phyloP scores from a whole-genome alignment of 2,888 invertebrate genomes.

The Arge pagana region DNA sequence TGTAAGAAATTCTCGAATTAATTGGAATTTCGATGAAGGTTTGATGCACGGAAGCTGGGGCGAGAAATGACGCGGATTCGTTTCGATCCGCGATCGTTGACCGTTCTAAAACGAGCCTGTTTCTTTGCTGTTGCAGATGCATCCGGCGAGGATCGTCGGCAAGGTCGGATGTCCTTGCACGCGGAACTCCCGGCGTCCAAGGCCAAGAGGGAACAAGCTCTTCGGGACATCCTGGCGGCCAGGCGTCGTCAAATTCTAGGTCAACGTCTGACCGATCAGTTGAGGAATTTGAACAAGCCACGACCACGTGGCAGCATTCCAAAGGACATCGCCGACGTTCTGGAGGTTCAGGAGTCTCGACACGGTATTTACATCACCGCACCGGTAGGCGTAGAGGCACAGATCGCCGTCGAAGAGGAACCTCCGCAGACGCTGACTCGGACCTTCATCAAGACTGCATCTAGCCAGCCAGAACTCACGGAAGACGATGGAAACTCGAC shows the following conservation, averaged over 20 bases:
- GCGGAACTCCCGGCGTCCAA: constrained; percentile 45
- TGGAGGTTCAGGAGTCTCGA: constrained; percentile 47
- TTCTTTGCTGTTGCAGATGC: constrained; percentile 39
- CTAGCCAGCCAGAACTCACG: constrained; percentile 7
- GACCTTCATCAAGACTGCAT: constrained; percentile 1
- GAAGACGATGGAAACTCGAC: constrained; percentile 20
- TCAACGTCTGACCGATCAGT: constrained; percentile 54
- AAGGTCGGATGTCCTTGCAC: constrained; percentile 41
- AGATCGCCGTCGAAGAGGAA: constrained; percentile 23
- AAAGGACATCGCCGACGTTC: constrained; percentile 35
- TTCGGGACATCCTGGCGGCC: constrained; percentile 62
- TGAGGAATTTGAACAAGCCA: constrained; percentile 26
- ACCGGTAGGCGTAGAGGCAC: constrained; percentile 26
- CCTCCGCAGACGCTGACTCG: constrained; percentile 1
- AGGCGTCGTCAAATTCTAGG: constrained; percentile 66
- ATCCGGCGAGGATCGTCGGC: constrained; percentile 38
- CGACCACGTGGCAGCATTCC: constrained; percentile 24
- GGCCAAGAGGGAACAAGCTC: constrained; percentile 47
- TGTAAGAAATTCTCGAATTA: no score
- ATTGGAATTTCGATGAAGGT: no score
- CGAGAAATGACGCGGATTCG: no score
- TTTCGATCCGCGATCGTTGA: no score
- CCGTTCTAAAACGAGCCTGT: no score
- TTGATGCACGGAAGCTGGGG: no score
- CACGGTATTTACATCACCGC: constrained; percentile 44